Percentiles rank a stretch among this genome's conserved stretches.
Conservation (phyloP, 2,797 vertebrate species). For the Silurus lanzhouensis region DNA sequence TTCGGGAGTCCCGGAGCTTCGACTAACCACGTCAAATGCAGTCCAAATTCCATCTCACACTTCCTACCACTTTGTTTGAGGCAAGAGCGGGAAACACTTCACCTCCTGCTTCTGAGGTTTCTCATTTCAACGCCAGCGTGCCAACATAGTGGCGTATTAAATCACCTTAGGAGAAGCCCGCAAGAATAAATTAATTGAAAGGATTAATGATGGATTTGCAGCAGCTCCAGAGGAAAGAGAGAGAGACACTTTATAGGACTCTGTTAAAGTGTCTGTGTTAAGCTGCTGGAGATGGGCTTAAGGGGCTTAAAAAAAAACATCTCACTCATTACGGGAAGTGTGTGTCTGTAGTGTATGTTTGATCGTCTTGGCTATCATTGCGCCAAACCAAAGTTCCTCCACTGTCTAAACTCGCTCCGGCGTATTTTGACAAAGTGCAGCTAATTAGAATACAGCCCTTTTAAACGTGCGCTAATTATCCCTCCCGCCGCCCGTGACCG, state of each 20-base stretch:
- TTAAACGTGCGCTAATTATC: slow-evolving; percentile 86
- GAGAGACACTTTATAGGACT: slow-evolving; percentile 58
- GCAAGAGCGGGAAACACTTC: neutral
- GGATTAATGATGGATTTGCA: slow-evolving; percentile 65
- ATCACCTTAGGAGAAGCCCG: slow-evolving; percentile 55
- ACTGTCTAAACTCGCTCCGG: slow-evolving; percentile 51
- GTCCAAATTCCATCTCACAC: neutral
- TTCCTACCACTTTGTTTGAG: neutral
- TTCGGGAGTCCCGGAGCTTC: slow-evolving; percentile 36
- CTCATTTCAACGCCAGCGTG: slow-evolving; percentile 37
- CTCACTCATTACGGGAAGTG: slow-evolving; percentile 32
- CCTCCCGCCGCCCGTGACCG: slow-evolving; percentile 85
- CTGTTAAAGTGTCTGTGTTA: slow-evolving; percentile 56
- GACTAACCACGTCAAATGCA: slow-evolving; percentile 6
- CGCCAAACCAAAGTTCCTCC: slow-evolving; percentile 24
- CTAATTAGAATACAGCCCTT: slow-evolving; percentile 87
- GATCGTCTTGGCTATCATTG: neutral
- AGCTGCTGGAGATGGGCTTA: slow-evolving; percentile 53
- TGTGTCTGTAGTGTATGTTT: neutral
- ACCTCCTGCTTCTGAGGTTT: slow-evolving; percentile 35
- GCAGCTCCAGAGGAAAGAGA: slow-evolving; percentile 44
- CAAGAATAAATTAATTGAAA: slow-evolving; percentile 65
- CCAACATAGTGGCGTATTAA: slow-evolving; percentile 53
- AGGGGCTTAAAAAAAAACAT: slow-evolving; percentile 32
- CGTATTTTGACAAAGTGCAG: slow-evolving; percentile 83